Evolutionary conservation across 2,888 invertebrate species (phyloP).

Genomic region (Oscheius sp.): DNA sequence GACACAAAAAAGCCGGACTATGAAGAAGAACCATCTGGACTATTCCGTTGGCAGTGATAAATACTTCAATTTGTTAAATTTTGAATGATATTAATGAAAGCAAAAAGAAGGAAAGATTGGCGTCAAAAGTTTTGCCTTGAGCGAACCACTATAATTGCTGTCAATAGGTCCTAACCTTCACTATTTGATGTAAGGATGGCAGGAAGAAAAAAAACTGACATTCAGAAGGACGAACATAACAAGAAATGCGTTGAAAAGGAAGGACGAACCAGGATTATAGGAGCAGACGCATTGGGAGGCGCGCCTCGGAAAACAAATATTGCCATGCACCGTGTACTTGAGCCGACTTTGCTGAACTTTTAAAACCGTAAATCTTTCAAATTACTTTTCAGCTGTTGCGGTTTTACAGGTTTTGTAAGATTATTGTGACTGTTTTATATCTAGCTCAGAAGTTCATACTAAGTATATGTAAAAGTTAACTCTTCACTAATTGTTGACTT

Average conservation of each 20-base stretch:
- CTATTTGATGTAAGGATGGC: conserved; percentile 1
- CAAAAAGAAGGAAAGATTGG: background rate
- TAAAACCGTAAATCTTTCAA: conserved; percentile 3
- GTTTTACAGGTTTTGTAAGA: no score
- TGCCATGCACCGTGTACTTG: conserved; percentile 28
- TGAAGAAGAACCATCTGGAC: no score
- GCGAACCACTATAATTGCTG: conserved; percentile 21
- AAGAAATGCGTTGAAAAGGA: conserved; percentile 18
- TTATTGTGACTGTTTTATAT: no score
- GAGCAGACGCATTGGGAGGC: conserved; percentile 24
- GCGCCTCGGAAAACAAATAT: conserved; percentile 31
- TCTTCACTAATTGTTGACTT: no score
- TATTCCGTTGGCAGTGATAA: no score
- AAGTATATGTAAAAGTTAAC: no score
- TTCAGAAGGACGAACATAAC: conserved; percentile 8
- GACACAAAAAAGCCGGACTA: conserved; percentile 2
- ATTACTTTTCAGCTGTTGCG: no score
- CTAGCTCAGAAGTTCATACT: no score
- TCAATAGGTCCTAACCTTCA: conserved; percentile 15
- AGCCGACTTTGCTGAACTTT: conserved; percentile 26
- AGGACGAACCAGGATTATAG: conserved; percentile 26
- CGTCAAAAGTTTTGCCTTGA: conserved; percentile 13
- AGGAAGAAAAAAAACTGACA: background rate
- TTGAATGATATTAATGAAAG: background rate
- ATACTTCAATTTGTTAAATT: background rate